Evolutionary conservation across 2,797 vertebrate species (phyloP).

Genomic region (Lithobates pipiens): DNA sequence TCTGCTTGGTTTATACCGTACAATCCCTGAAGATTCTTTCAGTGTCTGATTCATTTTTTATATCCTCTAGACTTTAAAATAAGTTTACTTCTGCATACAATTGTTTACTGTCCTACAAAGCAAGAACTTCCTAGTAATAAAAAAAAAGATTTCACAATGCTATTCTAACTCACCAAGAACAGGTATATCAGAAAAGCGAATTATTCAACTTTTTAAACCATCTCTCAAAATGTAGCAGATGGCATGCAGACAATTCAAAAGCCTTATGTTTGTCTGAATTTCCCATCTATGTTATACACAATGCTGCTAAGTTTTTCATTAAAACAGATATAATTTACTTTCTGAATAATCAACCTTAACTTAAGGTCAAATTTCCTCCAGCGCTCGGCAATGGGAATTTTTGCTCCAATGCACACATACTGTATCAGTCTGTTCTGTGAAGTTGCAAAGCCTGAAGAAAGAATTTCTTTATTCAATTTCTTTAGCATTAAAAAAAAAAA

Average conservation of each 20-base stretch:
- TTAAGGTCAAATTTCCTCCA: conserved; percentile 26
- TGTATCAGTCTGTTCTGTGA: conserved; percentile 40
- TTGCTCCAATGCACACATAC: conserved; percentile 41
- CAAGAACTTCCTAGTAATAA: background rate
- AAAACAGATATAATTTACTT: conserved; percentile 42
- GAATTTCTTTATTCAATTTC: conserved; percentile 27
- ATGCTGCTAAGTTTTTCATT: conserved; percentile 30
- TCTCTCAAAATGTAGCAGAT: conserved; percentile 20
- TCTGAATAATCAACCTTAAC: conserved; percentile 43
- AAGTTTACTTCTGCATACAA: conserved; percentile 29
- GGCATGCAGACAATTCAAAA: conserved; percentile 14
- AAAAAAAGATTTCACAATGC: background rate
- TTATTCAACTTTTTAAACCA: conserved; percentile 26
- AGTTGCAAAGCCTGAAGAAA: conserved; percentile 29
- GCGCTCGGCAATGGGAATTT: conserved; percentile 22
- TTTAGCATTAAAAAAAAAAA: background rate
- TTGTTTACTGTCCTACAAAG: conserved; percentile 31
- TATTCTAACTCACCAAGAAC: conserved; percentile 20
- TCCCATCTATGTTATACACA: conserved; percentile 25
- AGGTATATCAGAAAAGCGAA: conserved; percentile 20
- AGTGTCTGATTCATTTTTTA: conserved; percentile 7
- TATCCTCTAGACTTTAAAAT: background rate
- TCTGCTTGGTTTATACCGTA: background rate
- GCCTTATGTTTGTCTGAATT: conserved; percentile 21
- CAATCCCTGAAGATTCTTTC: conserved; percentile 3